Conservation (phyloP, 2,113 vertebrate genomes). For the Bubalus kerabau region DNA sequence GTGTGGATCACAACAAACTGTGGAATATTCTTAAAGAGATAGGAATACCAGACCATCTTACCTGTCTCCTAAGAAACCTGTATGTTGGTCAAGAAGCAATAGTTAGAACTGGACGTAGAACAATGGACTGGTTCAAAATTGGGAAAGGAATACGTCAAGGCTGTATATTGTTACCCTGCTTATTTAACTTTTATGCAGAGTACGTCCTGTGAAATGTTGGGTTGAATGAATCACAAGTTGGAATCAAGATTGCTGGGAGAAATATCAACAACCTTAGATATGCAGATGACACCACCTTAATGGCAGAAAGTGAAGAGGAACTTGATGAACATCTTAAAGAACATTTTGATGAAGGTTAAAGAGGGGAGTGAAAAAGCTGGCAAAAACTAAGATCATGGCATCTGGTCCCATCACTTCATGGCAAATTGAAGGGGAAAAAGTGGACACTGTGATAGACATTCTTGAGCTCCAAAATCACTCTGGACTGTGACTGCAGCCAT, state of each 20-base stretch:
- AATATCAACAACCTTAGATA: background rate
- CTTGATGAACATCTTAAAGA: background rate
- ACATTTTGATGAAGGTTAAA: background rate
- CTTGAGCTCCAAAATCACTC: background rate
- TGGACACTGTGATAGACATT: background rate
- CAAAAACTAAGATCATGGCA: background rate
- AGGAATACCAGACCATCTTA: background rate
- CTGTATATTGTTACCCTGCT: background rate
- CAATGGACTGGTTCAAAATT: background rate
- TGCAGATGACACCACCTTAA: background rate
- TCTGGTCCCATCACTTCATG: background rate
- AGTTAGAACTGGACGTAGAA: background rate
- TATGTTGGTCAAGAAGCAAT: background rate
- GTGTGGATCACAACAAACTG: background rate
- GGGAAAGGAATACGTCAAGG: background rate
- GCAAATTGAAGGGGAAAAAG: background rate
- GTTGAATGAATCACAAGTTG: background rate
- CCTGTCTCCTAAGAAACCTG: background rate
- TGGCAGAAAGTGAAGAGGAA: background rate
- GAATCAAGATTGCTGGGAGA: background rate
- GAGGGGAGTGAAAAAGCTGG: background rate
- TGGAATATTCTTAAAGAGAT: background rate
- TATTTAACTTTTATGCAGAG: background rate
- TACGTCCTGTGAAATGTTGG: background rate
- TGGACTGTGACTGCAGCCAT: background rate